Evolutionary conservation across 2,888 invertebrate genomes (phyloP).

Genomic region (Pterostichus niger): DNA sequence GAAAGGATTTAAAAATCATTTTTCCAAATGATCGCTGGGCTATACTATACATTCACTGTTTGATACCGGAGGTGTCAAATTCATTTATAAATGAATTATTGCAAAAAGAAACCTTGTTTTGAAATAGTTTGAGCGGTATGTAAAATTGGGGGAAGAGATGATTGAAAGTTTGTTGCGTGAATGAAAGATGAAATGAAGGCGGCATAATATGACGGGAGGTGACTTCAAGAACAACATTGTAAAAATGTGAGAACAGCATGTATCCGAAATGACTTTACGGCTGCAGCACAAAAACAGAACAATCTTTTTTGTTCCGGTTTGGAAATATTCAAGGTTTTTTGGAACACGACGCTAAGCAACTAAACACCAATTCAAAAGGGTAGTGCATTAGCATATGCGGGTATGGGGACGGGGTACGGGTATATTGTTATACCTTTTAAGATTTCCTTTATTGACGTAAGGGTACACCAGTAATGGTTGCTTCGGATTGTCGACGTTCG

Average conservation of each 20-base stretch:
- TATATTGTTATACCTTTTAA: conserved; percentile 80
- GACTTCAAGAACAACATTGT: neutral
- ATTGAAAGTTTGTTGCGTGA: too few relatives aligned
- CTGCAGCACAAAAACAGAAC: conserved; percentile 15
- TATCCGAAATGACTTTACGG: neutral
- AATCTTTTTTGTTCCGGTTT: conserved; percentile 47
- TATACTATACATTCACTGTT: too few relatives aligned
- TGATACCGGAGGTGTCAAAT: too few relatives aligned
- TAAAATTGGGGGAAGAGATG: too few relatives aligned
- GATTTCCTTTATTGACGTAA: conserved; percentile 84
- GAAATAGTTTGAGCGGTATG: too few relatives aligned
- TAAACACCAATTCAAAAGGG: conserved; percentile 15
- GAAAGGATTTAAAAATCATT: too few relatives aligned
- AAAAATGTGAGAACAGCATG: neutral
- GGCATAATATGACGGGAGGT: neutral
- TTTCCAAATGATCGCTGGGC: too few relatives aligned
- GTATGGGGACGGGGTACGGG: conserved; percentile 5
- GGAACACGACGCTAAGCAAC: neutral
- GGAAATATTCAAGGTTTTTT: conserved; percentile 56
- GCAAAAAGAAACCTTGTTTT: too few relatives aligned
- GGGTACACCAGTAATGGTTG: conserved; percentile 86
- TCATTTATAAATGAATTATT: too few relatives aligned
- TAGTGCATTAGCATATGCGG: conserved; percentile 40
- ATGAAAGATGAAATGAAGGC: too few relatives aligned
- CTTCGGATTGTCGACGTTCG: conserved; percentile 80